Conservation (phyloP, 1,140 invertebrate genomes). For the Microplitis mediator region DNA sequence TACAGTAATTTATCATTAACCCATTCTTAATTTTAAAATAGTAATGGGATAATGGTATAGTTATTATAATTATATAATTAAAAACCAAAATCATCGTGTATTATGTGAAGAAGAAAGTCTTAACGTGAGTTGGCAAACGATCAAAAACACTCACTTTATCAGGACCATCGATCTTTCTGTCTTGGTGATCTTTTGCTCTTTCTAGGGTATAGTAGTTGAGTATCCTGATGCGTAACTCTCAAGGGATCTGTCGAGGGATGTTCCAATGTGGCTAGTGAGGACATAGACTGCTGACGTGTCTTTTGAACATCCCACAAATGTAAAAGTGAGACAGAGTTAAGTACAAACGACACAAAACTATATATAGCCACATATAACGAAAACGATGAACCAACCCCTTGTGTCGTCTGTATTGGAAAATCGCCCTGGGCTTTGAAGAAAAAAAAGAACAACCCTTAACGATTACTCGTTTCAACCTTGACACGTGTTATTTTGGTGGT, state of each 20-base stretch:
- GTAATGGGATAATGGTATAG: no score
- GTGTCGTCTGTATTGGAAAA: not conserved
- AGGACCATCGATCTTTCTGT: constrained; percentile 49
- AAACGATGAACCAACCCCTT: constrained; percentile 4
- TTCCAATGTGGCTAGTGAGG: constrained; percentile 1
- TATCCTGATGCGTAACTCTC: not conserved
- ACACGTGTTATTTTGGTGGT: constrained; percentile 24
- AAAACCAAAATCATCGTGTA: not conserved
- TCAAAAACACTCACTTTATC: constrained; percentile 53
- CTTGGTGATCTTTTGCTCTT: constrained; percentile 22
- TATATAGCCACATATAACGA: not conserved
- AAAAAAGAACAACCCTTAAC: constrained; percentile 17
- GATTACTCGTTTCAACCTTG: constrained; percentile 13
- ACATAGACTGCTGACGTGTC: constrained; percentile 20
- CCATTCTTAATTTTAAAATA: no score
- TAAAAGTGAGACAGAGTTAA: not conserved
- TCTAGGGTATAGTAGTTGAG: not conserved
- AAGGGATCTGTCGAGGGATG: constrained; percentile 13
- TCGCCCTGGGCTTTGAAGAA: not conserved
- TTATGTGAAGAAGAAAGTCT: not conserved
- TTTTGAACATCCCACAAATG: constrained; percentile 6
- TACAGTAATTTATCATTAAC: no score
- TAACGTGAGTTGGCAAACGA: constrained; percentile 41
- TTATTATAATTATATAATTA: not conserved
- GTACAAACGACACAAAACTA: not conserved